These are phyloP conservation scores for Elephantulus edwardii DNA, from an alignment of 2,113 vertebrate genomes.

Conservation along the genomic window DNA sequence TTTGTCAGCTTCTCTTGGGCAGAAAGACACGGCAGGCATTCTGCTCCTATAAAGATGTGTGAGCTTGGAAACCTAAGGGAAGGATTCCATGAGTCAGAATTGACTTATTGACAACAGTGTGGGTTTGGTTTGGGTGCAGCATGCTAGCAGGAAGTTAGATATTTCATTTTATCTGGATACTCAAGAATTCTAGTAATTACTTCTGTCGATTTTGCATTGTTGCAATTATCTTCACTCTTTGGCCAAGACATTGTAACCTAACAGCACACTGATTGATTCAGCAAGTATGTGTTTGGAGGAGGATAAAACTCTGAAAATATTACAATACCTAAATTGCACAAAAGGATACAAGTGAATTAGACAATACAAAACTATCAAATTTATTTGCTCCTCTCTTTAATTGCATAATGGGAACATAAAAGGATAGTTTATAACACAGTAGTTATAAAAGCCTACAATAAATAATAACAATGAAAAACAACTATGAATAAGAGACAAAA, in stretches of 20 bases:
- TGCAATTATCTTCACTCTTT: too few relatives aligned
- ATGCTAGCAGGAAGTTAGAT: background rate
- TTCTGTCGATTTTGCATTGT: background rate
- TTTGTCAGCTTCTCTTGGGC: too few relatives aligned
- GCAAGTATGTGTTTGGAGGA: background rate
- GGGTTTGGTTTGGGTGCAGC: too few relatives aligned
- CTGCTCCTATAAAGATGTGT: too few relatives aligned
- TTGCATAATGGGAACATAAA: background rate
- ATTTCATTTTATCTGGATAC: background rate
- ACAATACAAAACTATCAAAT: background rate
- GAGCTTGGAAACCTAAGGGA: too few relatives aligned
- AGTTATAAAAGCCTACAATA: background rate
- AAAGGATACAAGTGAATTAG: background rate
- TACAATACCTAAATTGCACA: background rate
- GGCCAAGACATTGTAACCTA: background rate
- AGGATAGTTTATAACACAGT: background rate
- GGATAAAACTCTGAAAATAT: fast-evolving
- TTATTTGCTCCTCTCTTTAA: background rate
- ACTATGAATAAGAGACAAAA: background rate
- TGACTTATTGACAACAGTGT: too few relatives aligned
- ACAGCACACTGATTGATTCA: background rate
- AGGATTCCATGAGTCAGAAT: too few relatives aligned
- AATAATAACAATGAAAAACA: background rate
- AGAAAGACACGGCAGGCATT: too few relatives aligned
- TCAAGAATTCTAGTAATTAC: background rate